Percentiles rank a stretch among this genome's conserved stretches.
Evolutionary conservation across 2,113 vertebrate genomes (phyloP).

Genomic region (Euleptes europaea): DNA sequence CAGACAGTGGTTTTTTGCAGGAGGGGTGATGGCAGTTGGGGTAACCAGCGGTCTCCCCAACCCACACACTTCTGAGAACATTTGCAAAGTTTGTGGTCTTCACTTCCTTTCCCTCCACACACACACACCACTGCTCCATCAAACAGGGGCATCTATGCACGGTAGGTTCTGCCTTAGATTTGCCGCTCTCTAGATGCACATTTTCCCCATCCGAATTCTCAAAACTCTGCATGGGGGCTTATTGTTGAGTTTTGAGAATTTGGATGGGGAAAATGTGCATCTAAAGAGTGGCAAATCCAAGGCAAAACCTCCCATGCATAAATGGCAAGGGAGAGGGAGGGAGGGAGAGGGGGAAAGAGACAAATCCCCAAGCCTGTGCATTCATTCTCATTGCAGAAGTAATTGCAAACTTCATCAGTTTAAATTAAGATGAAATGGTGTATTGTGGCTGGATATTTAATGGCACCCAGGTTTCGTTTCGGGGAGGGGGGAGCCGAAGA

Average conservation of each 20-base stretch:
- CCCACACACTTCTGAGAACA: neutral
- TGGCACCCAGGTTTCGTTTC: neutral
- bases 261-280: no score
- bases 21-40: fast-evolving
- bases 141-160: no score
- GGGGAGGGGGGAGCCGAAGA: neutral
- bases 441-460: neutral
- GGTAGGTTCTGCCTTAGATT: no score
- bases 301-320: no score
- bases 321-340: no score
- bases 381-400: slow-evolving; percentile 21
- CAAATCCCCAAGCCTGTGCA: neutral
- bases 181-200: no score
- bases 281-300: no score
- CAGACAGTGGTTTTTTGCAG: neutral
- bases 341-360: neutral
- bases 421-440: slow-evolving; percentile 24
- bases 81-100: neutral
- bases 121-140: no score
- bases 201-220: no score
- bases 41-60: neutral
- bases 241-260: no score
- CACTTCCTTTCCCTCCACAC: neutral
- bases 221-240: no score
- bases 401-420: slow-evolving; percentile 20